Percentiles rank a stretch among this genome's conserved stretches.
Evolutionary conservation across 2,113 vertebrate species (phyloP).

Genomic region (Leptodactylus fuscus): DNA sequence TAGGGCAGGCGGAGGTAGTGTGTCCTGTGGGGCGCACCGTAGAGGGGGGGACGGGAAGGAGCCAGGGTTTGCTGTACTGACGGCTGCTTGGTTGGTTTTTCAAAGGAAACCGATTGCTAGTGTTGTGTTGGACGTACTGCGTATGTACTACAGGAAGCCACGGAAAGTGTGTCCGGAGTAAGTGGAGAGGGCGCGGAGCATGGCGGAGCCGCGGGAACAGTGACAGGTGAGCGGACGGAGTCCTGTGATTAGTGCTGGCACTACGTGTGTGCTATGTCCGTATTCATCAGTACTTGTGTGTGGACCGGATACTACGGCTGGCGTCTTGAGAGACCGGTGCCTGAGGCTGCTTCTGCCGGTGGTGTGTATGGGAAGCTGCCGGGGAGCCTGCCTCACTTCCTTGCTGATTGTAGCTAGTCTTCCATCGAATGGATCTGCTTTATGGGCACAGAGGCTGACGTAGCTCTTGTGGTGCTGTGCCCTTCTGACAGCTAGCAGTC

Average conservation of each 20-base stretch:
- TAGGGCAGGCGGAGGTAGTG: constrained; percentile 27
- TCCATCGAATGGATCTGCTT: too few species aligned
- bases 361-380: too few species aligned
- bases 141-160: neutral
- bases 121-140: too few species aligned
- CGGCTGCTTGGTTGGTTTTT: neutral
- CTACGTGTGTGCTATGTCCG: neutral
- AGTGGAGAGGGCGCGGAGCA: neutral
- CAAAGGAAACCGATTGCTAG: neutral
- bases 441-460: too few species aligned
- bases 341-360: too few species aligned
- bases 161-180: neutral
- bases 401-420: too few species aligned
- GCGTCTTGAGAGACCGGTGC: too few species aligned
- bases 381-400: neutral
- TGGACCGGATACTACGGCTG: too few species aligned
- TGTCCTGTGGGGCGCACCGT: constrained; percentile 49
- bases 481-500: too few species aligned
- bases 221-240: constrained; percentile 33
- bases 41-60: constrained; percentile 31
- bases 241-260: neutral
- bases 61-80: neutral
- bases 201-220: constrained; percentile 1
- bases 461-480: too few species aligned
- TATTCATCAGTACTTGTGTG: neutral